These are phyloP conservation scores for Nomada lathburiana DNA, from an alignment of 2,888 invertebrate genomes.

Conservation along the genomic window DNA sequence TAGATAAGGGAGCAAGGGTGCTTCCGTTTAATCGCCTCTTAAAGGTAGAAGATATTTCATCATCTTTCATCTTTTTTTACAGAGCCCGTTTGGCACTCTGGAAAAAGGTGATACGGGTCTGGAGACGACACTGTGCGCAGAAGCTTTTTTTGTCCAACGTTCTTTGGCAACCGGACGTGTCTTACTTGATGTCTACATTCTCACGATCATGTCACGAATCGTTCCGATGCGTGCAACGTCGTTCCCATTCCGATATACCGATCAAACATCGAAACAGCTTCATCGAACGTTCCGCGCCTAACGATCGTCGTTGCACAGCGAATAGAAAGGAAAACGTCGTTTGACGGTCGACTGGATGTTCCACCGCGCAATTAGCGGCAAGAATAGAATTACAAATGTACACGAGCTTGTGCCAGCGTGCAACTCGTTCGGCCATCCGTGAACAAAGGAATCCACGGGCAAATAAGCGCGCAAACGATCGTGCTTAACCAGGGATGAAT, in stretches of 20 bases:
- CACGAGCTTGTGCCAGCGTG: neutral
- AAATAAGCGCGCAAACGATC: slow-evolving; percentile 55
- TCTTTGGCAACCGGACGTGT: too few species aligned
- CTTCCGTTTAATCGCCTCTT: too few species aligned
- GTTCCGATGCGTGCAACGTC: too few species aligned
- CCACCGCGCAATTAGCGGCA: slow-evolving; percentile 32
- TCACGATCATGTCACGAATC: too few species aligned
- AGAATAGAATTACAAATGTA: slow-evolving; percentile 24
- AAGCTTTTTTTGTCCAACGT: too few species aligned
- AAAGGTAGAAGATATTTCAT: too few species aligned
- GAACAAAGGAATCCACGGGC: slow-evolving; percentile 65
- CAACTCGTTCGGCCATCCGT: slow-evolving; percentile 9
- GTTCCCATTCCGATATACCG: neutral
- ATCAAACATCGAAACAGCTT: slow-evolving; percentile 8
- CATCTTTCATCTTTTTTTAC: too few species aligned
- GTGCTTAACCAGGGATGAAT: neutral
- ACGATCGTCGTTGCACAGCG: slow-evolving; percentile 27
- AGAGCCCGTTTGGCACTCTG: too few species aligned
- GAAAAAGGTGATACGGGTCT: too few species aligned
- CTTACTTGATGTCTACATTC: too few species aligned
- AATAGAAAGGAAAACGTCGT: slow-evolving; percentile 30
- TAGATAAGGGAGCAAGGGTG: too few species aligned
- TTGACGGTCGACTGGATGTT: neutral
- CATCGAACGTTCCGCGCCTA: neutral
- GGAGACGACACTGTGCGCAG: too few species aligned